Percentiles rank a stretch among this genome's conserved stretches.
Conservation (phyloP, 1,140 invertebrate genomes). For the Chironomus striatipennis region DNA sequence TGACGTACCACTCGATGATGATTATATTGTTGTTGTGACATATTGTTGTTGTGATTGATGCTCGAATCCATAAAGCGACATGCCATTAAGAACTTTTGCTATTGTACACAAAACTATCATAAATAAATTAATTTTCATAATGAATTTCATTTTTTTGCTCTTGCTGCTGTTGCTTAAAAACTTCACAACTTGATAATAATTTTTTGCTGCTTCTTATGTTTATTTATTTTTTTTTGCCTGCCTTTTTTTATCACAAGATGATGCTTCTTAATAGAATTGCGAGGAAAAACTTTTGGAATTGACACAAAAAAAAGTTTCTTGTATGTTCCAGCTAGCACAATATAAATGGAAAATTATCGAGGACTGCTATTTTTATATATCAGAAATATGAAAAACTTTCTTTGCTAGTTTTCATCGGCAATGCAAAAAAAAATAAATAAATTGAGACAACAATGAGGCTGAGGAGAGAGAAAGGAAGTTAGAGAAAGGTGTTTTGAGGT, state of each 20-base stretch:
- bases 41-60: background rate
- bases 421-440: background rate
- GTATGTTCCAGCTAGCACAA: background rate
- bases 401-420: background rate
- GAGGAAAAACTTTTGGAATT: background rate
- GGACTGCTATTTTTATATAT: background rate
- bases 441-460: background rate
- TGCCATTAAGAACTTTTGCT: slow-evolving; percentile 9
- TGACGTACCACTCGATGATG: background rate
- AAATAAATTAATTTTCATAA: slow-evolving; percentile 23
- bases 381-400: background rate
- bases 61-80: background rate
- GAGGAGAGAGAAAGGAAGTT: background rate
- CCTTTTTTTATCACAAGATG: background rate
- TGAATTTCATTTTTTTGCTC: background rate
- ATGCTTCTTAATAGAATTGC: background rate
- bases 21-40: background rate
- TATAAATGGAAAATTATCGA: slow-evolving; percentile 21
- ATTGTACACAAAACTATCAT: slow-evolving; percentile 17
- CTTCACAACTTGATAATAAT: background rate
- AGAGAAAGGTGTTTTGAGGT: background rate
- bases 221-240: too few species aligned
- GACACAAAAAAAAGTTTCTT: background rate
- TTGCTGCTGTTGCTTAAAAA: background rate
- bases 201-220: background rate